These are phyloP conservation scores for Paracanthobrama guichenoti DNA, from an alignment of 2,113 vertebrate genomes.

Conservation along the genomic window DNA sequence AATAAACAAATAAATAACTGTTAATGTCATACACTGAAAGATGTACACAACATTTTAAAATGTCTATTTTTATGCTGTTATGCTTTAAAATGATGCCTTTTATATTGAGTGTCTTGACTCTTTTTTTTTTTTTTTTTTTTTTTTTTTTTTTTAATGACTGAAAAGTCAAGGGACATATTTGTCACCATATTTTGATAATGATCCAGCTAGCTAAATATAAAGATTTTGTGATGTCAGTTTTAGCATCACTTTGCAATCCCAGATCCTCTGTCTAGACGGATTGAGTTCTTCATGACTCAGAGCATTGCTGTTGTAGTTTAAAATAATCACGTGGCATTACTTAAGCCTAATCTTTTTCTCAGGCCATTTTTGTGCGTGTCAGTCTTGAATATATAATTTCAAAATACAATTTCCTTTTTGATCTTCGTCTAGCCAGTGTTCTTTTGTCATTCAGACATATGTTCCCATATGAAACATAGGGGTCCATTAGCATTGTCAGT, in stretches of 20 bases:
- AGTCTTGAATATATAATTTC: not conserved
- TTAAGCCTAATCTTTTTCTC: constrained; percentile 1
- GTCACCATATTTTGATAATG: not conserved
- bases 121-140: no score
- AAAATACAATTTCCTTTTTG: constrained; percentile 5
- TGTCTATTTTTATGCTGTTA: no score
- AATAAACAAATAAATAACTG: no score
- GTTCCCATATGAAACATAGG: not conserved
- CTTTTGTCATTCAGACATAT: not conserved
- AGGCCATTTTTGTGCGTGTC: not conserved
- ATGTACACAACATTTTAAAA: no score
- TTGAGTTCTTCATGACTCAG: not conserved
- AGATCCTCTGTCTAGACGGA: not conserved
- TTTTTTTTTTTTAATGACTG: not conserved
- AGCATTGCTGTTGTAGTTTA: not conserved
- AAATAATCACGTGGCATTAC: not conserved
- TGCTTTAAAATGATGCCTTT: no score
- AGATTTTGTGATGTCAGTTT: constrained; percentile 39
- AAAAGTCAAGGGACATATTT: not conserved
- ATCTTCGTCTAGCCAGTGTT: constrained; percentile 4
- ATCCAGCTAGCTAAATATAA: no score
- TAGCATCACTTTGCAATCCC: not conserved
- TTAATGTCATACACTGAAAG: no score
- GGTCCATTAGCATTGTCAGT: constrained; percentile 11
- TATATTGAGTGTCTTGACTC: not conserved